Evolutionary conservation across 2,113 vertebrate species (phyloP), one percentile per base, ranked within the genome.

Genomic region (Eublepharis macularius): DNA sequence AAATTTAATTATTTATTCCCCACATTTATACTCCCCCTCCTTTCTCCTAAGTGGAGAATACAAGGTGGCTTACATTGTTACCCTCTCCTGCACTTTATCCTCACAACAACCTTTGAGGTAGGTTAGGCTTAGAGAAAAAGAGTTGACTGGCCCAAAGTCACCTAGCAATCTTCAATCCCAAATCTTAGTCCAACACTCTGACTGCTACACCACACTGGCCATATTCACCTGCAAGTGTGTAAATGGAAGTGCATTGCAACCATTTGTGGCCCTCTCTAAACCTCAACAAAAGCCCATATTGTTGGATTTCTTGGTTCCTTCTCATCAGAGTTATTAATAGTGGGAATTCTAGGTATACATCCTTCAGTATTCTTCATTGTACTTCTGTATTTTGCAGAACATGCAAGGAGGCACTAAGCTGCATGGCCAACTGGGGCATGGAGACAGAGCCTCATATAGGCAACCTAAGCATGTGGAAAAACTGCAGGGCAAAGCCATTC

Each of bases 371-470:
- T 83, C 69, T 79, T 94, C 51, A 94, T 24, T 49, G 81, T 78
- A 6, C 57, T 66, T 90, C 75, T 91, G 77, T 93, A 36, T 92
- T 90, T 90, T 90, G 80, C 94, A 99, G 99, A 98, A 98, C 85
- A 98, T 99, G 94, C 99, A 99, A 85, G 97, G 98, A 0, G 99
- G 99, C 60, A 97, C 97, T 11, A 99, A 99, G 92, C 96, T 99
- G 95, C 98, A 99, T 0, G 99, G 99, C 47, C 98, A 99, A 94
- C 95, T 99, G 85, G 99, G 99, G 24, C 99, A 99, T 0, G 98
- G 98, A 54, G 99, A 99, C 95, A 98, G 97, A 94, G 97, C 99
- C 69, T 99, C 98, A 1, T 99, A 99, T 91, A 95, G 99, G 19
- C 98, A 99, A 92, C 98, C 99, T 8, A 98, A 98, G 92, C 97